Evolutionary conservation across 1,140 invertebrate species (phyloP).

Genomic region (Caenorhabditis latens): DNA sequence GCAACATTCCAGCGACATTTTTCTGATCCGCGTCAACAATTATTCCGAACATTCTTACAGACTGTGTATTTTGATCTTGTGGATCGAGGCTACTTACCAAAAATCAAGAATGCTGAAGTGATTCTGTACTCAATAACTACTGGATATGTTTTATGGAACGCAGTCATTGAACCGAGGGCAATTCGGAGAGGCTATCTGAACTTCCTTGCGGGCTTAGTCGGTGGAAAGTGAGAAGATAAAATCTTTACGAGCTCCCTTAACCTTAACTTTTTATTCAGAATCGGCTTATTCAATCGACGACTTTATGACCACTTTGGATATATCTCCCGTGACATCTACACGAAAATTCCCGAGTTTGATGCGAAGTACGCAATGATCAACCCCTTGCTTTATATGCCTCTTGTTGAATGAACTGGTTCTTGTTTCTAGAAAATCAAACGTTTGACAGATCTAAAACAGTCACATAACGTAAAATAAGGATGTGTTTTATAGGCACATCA

Average conservation of each 20-base stretch:
- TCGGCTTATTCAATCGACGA: constrained; percentile 60
- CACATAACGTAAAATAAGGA: not conserved
- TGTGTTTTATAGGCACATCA: too few species aligned
- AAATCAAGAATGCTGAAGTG: constrained; percentile 71
- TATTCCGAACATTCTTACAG: constrained; percentile 62
- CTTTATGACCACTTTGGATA: constrained; percentile 61
- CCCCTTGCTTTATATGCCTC: constrained; percentile 60
- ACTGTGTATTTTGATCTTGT: constrained; percentile 69
- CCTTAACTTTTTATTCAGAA: constrained; percentile 49
- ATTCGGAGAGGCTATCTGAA: constrained; percentile 72
- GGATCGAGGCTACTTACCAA: constrained; percentile 68
- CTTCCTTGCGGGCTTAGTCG: constrained; percentile 72
- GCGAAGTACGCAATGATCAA: constrained; percentile 60
- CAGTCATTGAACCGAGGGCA: constrained; percentile 73
- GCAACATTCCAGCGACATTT: not conserved
- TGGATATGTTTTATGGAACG: constrained; percentile 73
- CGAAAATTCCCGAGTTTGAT: constrained; percentile 48
- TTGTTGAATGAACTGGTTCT: constrained; percentile 24
- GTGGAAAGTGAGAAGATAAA: constrained; percentile 66
- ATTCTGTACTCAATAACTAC: constrained; percentile 71
- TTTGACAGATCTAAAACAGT: not conserved
- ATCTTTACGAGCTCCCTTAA: too few species aligned
- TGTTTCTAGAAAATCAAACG: too few species aligned
- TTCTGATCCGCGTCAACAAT: not conserved
- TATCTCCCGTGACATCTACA: constrained; percentile 56